These are phyloP conservation scores for Tromatobia lineatoria DNA, from an alignment of 2,888 invertebrate genomes.

Conservation along the genomic window DNA sequence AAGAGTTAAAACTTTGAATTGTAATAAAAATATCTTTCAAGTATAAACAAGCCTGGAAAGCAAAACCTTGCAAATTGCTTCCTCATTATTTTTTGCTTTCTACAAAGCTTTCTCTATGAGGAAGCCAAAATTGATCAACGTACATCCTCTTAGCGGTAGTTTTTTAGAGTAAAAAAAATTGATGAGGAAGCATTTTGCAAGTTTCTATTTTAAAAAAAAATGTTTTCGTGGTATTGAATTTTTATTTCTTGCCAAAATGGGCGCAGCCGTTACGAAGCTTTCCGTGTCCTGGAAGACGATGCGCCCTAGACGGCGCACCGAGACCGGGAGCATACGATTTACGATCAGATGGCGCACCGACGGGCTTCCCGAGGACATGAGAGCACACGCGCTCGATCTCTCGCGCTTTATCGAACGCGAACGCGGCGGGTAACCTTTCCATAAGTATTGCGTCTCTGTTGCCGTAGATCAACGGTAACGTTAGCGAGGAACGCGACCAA, in stretches of 20 bases:
- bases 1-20: too few species aligned
- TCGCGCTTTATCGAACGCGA: conserved; percentile 78
- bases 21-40: too few species aligned
- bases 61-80: too few species aligned
- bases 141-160: too few species aligned
- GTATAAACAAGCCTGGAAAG: too few species aligned
- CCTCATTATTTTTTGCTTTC: too few species aligned
- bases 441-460: conserved; percentile 81
- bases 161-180: too few species aligned
- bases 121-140: too few species aligned
- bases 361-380: conserved; percentile 74
- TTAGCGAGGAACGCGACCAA: conserved; percentile 77
- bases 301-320: neutral
- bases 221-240: neutral
- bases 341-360: conserved; percentile 73
- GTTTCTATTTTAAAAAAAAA: too few species aligned
- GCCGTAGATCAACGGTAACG: conserved; percentile 82
- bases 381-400: conserved; percentile 70
- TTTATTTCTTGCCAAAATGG: neutral
- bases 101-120: too few species aligned
- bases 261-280: conserved; percentile 13
- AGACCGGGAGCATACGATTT: conserved; percentile 70
- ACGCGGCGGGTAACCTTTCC: conserved; percentile 79
- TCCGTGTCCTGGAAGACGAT: neutral
- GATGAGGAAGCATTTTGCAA: too few species aligned